Percentiles rank a stretch among this genome's conserved stretches.
Evolutionary conservation across 1,140 invertebrate species (phyloP).

Genomic region (Eriocheir sinensis): DNA sequence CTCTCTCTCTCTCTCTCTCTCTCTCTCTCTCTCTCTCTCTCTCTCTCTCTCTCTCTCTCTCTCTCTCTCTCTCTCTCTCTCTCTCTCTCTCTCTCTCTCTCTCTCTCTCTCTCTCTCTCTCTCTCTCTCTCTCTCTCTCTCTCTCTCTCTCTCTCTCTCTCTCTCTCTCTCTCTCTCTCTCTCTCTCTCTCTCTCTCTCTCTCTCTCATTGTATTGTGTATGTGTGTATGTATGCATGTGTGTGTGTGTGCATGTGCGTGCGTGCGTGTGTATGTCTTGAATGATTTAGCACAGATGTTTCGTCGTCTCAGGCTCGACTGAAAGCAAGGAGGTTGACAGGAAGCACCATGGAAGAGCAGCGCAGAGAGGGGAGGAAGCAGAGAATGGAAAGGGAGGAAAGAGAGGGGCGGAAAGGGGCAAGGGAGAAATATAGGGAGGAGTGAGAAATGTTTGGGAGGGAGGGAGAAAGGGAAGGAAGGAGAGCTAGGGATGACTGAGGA

Average conservation of each 20-base stretch:
- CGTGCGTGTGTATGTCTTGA: too few relatives aligned
- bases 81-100: constrained; percentile 14
- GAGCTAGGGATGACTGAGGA: neutral
- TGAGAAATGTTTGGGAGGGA: neutral
- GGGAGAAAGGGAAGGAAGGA: constrained; percentile 28
- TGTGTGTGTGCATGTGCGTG: too few relatives aligned
- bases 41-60: neutral
- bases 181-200: constrained; percentile 35
- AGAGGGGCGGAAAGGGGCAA: neutral
- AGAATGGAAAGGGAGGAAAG: neutral
- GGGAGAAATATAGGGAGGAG: neutral
- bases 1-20: neutral
- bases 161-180: constrained; percentile 52
- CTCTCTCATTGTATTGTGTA: too few relatives aligned
- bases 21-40: constrained; percentile 38
- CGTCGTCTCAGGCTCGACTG: neutral
- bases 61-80: constrained; percentile 6
- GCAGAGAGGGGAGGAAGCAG: neutral
- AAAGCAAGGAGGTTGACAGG: neutral
- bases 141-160: constrained; percentile 45
- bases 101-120: constrained; percentile 20
- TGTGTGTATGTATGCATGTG: too few relatives aligned
- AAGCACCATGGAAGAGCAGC: neutral
- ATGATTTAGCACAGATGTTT: neutral
- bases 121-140: constrained; percentile 45